Base-by-base conservation (phyloP, 2,113 vertebrate species). In the Saccopteryx leptura region DNA sequence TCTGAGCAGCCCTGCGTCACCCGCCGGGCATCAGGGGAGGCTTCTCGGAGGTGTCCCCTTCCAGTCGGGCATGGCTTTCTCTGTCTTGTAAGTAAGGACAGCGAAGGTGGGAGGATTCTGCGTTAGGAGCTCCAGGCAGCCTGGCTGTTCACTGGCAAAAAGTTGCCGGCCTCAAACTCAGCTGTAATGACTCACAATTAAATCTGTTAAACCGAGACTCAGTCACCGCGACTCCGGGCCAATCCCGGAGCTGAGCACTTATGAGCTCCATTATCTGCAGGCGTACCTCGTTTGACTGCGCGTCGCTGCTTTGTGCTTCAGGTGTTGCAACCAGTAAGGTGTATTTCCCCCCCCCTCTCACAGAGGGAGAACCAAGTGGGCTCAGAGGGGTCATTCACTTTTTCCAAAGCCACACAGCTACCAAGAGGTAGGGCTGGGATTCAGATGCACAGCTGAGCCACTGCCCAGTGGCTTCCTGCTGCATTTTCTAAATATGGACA, bases 1-100 rank as follows among this genome's bases (percentile, higher is more conserved):
- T 61, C 24, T 33, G 9, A 54, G 71, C 72, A 75, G 65, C 81
- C 11, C 3, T 4, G 1, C 10, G 17, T 24, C 4, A 1, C 0
- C 0, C 1, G 28, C 23, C 50, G 23, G 39, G 7, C 18, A 14
- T 26, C 1, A 0, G 7, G 15, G 26, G 54, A 61, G 8, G 65
- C 39, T 52, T 50, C 56, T 54, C 0, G 0, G 12, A 54, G 18
- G 12, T n/a, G 9, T 7, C 50, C 26, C 48, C 2, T 15, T 46
- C 52, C 31, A 6, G 31, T 12, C 12, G 11, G 33, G 23, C 23
- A 26, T 28, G 17, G 24, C 31, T 66, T 76, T 81, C 84, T 56
- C 26, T 82, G 14, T 83, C 52, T 31, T 31, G 0, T 18, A 14
- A 26, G 26, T 68, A 72, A 86, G 61, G 52, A 83, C 24, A 31